Base-by-base conservation (phyloP, 2,888 invertebrate genomes). In the Hypomecis atomaria region DNA sequence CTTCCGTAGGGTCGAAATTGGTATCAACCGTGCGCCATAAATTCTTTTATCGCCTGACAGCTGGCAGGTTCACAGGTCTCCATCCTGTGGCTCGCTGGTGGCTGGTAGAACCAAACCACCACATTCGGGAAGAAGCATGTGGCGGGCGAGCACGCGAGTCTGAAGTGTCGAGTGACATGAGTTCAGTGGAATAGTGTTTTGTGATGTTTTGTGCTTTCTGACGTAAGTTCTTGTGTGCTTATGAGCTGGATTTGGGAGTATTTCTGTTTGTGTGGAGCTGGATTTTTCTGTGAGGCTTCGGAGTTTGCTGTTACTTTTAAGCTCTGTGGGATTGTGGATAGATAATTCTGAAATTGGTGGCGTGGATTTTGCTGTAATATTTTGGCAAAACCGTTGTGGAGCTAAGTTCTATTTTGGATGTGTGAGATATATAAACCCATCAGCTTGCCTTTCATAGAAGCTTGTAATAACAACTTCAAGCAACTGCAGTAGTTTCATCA, bases 31-130 rank as follows among this genome's bases (percentile, higher is more conserved):
- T 68, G 69, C 71, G 83, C 85, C 91, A 92, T 92, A 92, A 92
- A 92, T 92, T 92, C 92, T 92, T 90, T 92, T 88, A 77, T 82
- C 81, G 72, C 62, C 83, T 92, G 92, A 92, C 92, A 92, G 89
- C 82, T 86, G 84, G 59, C 69, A 77, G 75, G 82, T 81, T 87
- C 84, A 85, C 90, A 88, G 86, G 86, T 88, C 48, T 23, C 78
- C 79, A 81, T 82, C 79, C 78, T 83, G 79, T 83, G 76, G 23
- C 23, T 23, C 23, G 23, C 23, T 23, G 23, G 69, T 79, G 81
- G 74, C 72, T 71, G 70, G 74, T 71, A 63, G 69, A 45, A 57
- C 55, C 68, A 10, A 40, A n/a, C 9, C 9, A 70, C 75, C 79
- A 79, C 88, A 89, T 85, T 88, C 86, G 81, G 59, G 74, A 66